Evolutionary conservation across 2,888 invertebrate species (phyloP), one percentile per base, ranked within the genome.

Genomic region (Hypolimnas misippus): DNA sequence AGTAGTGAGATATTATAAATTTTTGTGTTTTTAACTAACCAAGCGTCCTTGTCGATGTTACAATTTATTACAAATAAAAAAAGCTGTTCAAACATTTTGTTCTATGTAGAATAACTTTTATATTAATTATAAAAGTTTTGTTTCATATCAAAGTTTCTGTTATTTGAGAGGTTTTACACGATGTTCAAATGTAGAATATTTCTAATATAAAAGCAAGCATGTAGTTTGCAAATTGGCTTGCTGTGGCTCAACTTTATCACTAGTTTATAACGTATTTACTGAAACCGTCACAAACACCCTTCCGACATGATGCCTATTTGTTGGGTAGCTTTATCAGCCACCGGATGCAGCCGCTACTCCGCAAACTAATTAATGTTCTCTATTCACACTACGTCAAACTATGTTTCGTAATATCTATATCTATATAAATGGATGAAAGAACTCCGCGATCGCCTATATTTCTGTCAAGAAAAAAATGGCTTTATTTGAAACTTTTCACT

Each of bases 401-500:
- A 29, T 49, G 29, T 49, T 29, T 49, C 14, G 29, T 2, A 29
- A 49, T 49, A 25, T 49, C n/a, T 49, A 14, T 46, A 44, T 12
- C 3, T 12, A 19, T 10, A 46, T 5, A 1, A 3, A n/a, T 12
- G 19, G 44, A 21, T 12, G 21, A 21, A 2, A 49, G 25, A n/a
- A 49, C 12, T 49, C 8, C 7, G 7, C n/a, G 25, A 14, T 29
- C 6, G 7, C n/a, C 12, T 35, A 38, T 33, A 12, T 29, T 53
- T 21, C n/a, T n/a, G 10, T 53, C 3, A 21, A 17, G 25, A 17
- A 54, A 65, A 59, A 63, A 64, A 62, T 61, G 38, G 50, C 57
- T 66, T 63, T 71, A 78, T 81, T 79, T 77, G 69, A 72, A 85
- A 88, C 87, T 89, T 89, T 86, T 81, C 78, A 85, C 86, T 89